Evolutionary conservation across 2,888 invertebrate genomes (phyloP).

Genomic region (Rhaphigaster nebulosa): DNA sequence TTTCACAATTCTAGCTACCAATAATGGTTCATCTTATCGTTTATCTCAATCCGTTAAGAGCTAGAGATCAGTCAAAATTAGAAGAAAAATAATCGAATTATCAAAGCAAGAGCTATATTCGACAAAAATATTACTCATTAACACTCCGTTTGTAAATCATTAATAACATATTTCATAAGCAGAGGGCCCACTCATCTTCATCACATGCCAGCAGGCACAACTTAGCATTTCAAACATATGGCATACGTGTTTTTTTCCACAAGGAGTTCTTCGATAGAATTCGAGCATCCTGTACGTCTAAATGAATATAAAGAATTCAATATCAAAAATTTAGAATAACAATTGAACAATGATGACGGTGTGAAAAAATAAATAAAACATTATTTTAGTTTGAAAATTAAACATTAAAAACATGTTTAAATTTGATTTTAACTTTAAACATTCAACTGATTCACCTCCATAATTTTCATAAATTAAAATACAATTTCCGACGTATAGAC

Average conservation of each 20-base stretch:
- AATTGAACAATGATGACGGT: neutral
- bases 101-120: neutral
- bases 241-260: neutral
- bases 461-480: neutral
- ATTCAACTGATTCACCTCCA: no score
- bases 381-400: neutral
- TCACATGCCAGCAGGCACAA: neutral
- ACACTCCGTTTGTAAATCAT: neutral
- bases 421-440: no score
- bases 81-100: neutral
- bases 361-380: neutral
- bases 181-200: neutral
- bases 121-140: neutral
- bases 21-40: neutral
- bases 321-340: neutral
- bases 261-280: neutral
- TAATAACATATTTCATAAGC: neutral
- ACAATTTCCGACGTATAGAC: neutral
- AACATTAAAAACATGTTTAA: neutral
- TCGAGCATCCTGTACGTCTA: neutral
- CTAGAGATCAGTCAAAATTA: neutral
- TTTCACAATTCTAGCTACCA: neutral
- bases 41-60: constrained; percentile 9
- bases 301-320: neutral
- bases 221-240: neutral